Base-by-base conservation (phyloP, 2,797 vertebrate species). In the Scleropages formosus region DNA sequence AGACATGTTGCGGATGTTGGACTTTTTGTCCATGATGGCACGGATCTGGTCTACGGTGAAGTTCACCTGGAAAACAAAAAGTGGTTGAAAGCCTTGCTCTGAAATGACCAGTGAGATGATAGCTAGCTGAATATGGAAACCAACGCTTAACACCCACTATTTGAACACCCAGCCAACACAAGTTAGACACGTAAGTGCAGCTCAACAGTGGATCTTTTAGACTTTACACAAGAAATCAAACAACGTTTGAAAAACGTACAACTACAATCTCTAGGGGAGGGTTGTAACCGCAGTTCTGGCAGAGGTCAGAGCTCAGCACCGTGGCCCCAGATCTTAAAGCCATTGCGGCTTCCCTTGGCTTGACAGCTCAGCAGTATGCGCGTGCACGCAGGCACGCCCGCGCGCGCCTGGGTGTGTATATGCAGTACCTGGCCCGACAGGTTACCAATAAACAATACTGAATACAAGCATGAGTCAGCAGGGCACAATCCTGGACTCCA, bases 1-100 rank as follows among this genome's bases (percentile, higher is more conserved):
- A 0, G 94, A 95, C 94, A 95, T 95, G 87, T 95, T 95, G 22
- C 94, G 88, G 87, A 95, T 95, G 83, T 95, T 95, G 89, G 93
- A 93, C 88, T 95, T 95, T 84, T 95, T 95, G 92, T 95, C 94
- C 94, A 95, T 94, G 85, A 95, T 95, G 89, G 91, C 90, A 84
- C 93, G 90, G 84, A 95, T 95, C 91, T 95, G 94, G 78, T 95
- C 93, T 85, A 95, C 93, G 10, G 94, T 95, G 84, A 95, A 95
- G 90, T 95, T 95, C 93, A 95, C 94, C 94, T 95, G 67, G 39
- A 59, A 56, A 18, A 59, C 22, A 22, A 44, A 12, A 13, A 15
- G 16, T 26, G 3, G 3, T 22, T 20, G 9, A 61, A 20, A 18
- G 16, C 1, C n/a, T 61, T 1, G 16, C n/a, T 18, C 4, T 9